phyloP scores from a whole-genome alignment of 2,797 vertebrate genomes.

The Danio jaintianensis region DNA sequence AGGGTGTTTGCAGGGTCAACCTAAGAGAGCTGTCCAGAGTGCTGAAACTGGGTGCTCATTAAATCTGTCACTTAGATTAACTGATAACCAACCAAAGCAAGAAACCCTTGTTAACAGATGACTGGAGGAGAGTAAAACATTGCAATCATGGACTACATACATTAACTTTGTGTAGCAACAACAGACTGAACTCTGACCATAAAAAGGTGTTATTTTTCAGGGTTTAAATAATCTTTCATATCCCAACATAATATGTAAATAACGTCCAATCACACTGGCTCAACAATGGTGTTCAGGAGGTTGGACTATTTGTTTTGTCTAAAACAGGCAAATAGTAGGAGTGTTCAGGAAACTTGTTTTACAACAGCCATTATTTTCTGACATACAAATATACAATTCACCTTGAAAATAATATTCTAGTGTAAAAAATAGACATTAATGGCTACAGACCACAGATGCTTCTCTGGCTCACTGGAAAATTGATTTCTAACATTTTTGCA shows the following conservation, averaged over 20 bases:
- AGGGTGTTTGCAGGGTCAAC: conserved; percentile 49
- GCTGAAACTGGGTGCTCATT: conserved; percentile 54
- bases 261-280: not conserved
- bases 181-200: not conserved
- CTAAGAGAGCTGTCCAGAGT: conserved; percentile 64
- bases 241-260: not conserved
- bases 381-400: not conserved
- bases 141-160: not conserved
- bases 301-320: not conserved
- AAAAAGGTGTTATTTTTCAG: not conserved
- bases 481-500: no score
- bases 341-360: not conserved
- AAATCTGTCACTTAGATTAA: conserved; percentile 35
- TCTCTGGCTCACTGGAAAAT: no score
- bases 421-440: no score
- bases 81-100: not conserved
- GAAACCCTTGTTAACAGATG: not conserved
- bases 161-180: not conserved
- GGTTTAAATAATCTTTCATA: not conserved
- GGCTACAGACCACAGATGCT: no score
- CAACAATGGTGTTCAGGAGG: not conserved
- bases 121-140: not conserved
- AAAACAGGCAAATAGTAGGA: not conserved
- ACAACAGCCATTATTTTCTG: not conserved
- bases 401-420: not conserved